Conservation (phyloP, 2,888 invertebrate species). For the Drosophila parthenogenetica region DNA sequence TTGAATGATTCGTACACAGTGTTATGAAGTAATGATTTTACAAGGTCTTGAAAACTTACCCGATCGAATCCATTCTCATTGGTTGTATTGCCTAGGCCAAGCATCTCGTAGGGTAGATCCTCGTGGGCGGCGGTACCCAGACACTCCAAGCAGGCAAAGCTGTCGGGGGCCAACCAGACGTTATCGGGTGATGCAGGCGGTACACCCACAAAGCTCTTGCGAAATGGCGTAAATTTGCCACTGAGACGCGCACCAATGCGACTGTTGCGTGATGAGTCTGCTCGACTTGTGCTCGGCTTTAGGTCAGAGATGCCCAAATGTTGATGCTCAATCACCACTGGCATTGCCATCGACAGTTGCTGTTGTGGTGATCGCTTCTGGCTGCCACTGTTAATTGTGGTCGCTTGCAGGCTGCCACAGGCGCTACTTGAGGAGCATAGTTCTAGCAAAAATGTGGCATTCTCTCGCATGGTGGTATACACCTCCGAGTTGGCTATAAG, state of each 20-base stretch:
- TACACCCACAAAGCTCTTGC: constrained; percentile 83
- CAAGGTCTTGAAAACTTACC: constrained; percentile 65
- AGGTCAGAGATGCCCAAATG: constrained; percentile 77
- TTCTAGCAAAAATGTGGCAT: constrained; percentile 96
- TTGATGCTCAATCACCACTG: constrained; percentile 84
- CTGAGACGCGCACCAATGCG: constrained; percentile 78
- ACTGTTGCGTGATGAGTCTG: constrained; percentile 81
- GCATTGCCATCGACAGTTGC: constrained; percentile 76
- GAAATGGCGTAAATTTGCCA: constrained; percentile 70
- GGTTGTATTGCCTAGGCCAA: constrained; percentile 81
- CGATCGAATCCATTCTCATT: constrained; percentile 84
- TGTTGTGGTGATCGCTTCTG: constrained; percentile 83
- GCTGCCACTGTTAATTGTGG: neutral
- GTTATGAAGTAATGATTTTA: too few species aligned
- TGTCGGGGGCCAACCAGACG: constrained; percentile 84
- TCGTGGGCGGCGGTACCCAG: constrained; percentile 83
- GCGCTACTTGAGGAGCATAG: constrained; percentile 87
- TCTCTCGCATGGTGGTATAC: constrained; percentile 92
- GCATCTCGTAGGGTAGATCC: constrained; percentile 85
- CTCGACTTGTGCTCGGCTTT: constrained; percentile 84
- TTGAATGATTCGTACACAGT: too few species aligned
- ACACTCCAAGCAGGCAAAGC: constrained; percentile 84
- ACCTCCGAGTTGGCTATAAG: constrained; percentile 84
- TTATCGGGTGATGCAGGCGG: constrained; percentile 82
- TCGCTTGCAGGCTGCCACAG: neutral